Evolutionary conservation across 2,888 invertebrate species (phyloP).

Genomic region (Trypoxylon attenuatum): DNA sequence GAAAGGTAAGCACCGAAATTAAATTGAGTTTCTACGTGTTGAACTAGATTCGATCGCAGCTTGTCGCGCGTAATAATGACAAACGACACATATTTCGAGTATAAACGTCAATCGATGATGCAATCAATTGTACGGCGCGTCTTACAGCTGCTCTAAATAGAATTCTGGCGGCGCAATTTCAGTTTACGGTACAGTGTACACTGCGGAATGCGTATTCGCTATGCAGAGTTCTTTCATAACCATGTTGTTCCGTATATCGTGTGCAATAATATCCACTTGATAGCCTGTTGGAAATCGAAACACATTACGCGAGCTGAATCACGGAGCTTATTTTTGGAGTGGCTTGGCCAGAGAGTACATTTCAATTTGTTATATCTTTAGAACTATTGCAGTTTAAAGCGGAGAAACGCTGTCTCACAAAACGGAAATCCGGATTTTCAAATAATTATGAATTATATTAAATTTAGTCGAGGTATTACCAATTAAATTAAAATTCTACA

Average conservation of each 20-base stretch:
- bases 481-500: no score
- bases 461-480: no score
- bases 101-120: conserved; percentile 20
- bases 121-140: not conserved
- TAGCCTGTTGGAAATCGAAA: not conserved
- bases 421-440: no score
- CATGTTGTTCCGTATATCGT: not conserved
- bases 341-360: no score
- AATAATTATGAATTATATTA: no score
- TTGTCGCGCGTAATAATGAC: conserved; percentile 23
- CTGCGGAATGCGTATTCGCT: not conserved
- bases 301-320: not conserved
- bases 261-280: no score
- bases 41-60: not conserved
- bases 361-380: no score
- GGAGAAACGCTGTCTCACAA: no score
- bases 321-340: no score
- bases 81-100: conserved; percentile 9
- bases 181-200: not conserved
- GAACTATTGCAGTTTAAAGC: no score
- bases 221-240: not conserved
- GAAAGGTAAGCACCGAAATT: no score
- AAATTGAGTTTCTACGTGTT: no score
- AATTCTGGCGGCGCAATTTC: not conserved
- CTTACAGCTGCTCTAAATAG: not conserved